phyloP scores from a whole-genome alignment of 2,888 invertebrate genomes.

The Heliconius erato region DNA sequence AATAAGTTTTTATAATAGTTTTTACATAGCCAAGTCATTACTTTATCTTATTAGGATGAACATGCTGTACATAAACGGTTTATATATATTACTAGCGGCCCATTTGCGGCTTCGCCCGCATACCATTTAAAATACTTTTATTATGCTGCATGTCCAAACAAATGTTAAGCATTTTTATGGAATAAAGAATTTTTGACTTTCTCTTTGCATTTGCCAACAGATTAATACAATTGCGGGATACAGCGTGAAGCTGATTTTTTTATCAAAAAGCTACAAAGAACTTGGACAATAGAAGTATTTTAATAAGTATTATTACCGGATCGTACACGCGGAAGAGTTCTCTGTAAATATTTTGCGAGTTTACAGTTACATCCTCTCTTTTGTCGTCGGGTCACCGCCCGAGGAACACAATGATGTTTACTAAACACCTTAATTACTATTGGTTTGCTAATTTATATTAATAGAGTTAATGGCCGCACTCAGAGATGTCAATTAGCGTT shows the following conservation, averaged over 20 bases:
- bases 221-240: too few relatives aligned
- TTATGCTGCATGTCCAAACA: neutral
- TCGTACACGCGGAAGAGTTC: conserved; percentile 56
- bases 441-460: conserved; percentile 31
- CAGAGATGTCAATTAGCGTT: neutral
- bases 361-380: conserved; percentile 65
- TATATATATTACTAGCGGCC: too few relatives aligned
- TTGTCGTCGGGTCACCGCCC: conserved; percentile 60
- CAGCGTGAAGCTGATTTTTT: too few relatives aligned
- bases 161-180: too few relatives aligned
- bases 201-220: too few relatives aligned
- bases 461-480: neutral
- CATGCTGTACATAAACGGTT: too few relatives aligned
- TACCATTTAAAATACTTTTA: too few relatives aligned
- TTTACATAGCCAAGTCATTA: neutral
- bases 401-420: conserved; percentile 56
- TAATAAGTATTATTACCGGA: conserved; percentile 24
- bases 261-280: neutral
- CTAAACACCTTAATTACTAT: conserved; percentile 53
- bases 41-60: too few relatives aligned
- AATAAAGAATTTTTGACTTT: too few relatives aligned
- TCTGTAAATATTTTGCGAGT: conserved; percentile 63
- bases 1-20: neutral
- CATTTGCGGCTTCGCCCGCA: too few relatives aligned
- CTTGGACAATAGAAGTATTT: conserved; percentile 28